These are phyloP conservation scores for Laticauda laticaudata DNA, from an alignment of 2,113 vertebrate genomes.

Conservation along the genomic window DNA sequence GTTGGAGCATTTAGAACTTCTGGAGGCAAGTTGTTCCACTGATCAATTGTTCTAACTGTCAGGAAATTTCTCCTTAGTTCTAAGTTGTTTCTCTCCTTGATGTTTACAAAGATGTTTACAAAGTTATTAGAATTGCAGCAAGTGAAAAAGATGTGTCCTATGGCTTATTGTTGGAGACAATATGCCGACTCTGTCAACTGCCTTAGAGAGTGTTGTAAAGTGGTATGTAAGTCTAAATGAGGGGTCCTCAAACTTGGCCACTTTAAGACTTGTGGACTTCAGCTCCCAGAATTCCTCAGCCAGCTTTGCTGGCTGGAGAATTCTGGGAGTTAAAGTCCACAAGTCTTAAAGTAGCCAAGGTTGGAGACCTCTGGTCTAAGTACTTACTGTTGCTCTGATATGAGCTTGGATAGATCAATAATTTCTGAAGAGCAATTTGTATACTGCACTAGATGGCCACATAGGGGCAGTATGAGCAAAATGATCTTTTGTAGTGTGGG, in stretches of 20 bases:
- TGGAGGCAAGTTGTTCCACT: no score
- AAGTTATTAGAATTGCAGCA: neutral
- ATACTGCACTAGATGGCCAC: neutral
- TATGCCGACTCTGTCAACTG: neutral
- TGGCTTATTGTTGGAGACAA: neutral
- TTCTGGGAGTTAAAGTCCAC: no score
- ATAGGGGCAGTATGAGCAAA: neutral
- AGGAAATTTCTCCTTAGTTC: no score
- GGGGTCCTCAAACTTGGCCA: no score
- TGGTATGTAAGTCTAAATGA: neutral
- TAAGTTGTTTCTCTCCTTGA: neutral
- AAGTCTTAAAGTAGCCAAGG: no score
- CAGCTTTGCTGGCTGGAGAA: no score
- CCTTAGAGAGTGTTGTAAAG: neutral
- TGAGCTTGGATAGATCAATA: neutral
- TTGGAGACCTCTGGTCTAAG: neutral
- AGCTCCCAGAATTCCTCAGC: no score
- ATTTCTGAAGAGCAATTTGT: neutral
- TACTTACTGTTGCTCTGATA: neutral
- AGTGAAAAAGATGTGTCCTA: neutral
- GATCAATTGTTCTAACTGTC: no score
- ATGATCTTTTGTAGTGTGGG: neutral
- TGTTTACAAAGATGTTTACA: neutral
- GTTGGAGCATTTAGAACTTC: no score
- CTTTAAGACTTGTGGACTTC: no score